Base-by-base conservation (phyloP, 2,888 invertebrate species). In the Apamea crenata region DNA sequence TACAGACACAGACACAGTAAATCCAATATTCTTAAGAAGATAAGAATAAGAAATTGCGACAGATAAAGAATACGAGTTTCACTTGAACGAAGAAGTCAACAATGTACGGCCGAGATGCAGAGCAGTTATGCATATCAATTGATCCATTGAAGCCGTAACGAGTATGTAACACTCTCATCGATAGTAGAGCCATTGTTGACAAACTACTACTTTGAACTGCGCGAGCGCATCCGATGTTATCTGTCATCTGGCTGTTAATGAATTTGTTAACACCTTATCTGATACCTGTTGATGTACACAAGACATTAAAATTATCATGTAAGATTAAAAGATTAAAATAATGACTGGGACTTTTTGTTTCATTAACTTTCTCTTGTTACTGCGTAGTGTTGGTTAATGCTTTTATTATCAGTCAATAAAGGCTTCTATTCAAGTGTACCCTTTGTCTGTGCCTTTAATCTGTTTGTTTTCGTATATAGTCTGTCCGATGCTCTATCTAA, bases 91-190 rank as follows among this genome's bases (percentile, higher is more conserved):
- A 71, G 75, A 73, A 83, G 80, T 87, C 85, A 84, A 89, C 88
- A 88, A 89, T 90, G 88, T 89, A 86, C 80, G 82, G 78, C 80
- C 77, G 86, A 90, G 81, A 88, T 89, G 87, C 85, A 88, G 87
- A 90, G 89, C 86, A 86, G 90, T 89, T 90, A 88, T 91, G 92
- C 91, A 93, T 93, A 92, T 91, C 94, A 95, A 95, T 95, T 94
- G 95, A 91, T 91, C 91, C 90, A 93, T 91, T 91, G 90, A 88
- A 91, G 89, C 86, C 89, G 90, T 90, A 93, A 93, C 92, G 87
- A 93, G 92, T 91, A 86, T 91, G 92, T 91, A 90, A 90, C 91
- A 91, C 89, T 89, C 80, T 78, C 86, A 82, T 88, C 86, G 81
- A 88, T 89, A 86, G 78, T 70, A 81, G 76, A 73, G 69, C 82